phyloP scores from a whole-genome alignment of 2,113 vertebrate genomes.

The Zootoca vivipara region DNA sequence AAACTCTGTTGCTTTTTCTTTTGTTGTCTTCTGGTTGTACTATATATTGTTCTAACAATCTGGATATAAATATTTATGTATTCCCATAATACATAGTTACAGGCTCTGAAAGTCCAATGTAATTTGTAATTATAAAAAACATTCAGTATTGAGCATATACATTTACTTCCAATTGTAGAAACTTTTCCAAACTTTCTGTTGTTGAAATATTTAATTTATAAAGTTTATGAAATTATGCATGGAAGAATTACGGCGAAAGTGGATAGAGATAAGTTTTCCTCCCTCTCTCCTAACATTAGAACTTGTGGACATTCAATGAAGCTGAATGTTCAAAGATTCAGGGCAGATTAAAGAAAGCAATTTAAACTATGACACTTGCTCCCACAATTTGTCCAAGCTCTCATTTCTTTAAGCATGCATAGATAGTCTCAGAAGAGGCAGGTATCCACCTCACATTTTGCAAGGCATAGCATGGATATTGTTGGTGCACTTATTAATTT shows the following conservation, averaged over 20 bases:
- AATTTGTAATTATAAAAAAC: conserved; percentile 14
- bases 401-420: neutral
- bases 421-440: neutral
- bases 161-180: neutral
- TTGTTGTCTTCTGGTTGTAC: neutral
- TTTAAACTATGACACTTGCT: too few relatives aligned
- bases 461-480: neutral
- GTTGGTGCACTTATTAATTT: neutral
- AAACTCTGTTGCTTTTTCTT: neutral
- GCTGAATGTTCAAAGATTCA: too few relatives aligned
- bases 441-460: neutral
- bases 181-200: neutral
- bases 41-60: neutral
- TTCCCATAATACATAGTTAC: neutral
- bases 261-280: too few relatives aligned
- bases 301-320: too few relatives aligned
- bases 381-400: neutral
- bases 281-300: too few relatives aligned
- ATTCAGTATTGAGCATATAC: neutral
- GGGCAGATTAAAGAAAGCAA: too few relatives aligned
- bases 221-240: neutral
- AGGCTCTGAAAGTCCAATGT: neutral
- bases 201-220: neutral
- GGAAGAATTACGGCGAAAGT: neutral
- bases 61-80: conserved; percentile 23